phyloP scores from a whole-genome alignment of 2,888 invertebrate species.

The Bombyx huttoni region DNA sequence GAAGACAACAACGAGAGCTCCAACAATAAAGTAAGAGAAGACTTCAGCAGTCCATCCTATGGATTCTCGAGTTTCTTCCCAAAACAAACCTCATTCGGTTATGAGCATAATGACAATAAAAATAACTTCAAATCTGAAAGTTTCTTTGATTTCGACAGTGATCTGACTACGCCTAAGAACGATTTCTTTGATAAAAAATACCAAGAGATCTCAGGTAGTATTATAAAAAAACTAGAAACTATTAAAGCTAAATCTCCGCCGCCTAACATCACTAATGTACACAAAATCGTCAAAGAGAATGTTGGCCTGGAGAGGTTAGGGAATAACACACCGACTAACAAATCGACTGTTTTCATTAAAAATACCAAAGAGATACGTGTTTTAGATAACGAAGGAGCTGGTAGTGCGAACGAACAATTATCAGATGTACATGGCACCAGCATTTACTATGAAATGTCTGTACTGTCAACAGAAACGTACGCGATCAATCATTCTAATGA shows the following conservation, averaged over 20 bases:
- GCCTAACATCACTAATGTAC: conserved; percentile 34
- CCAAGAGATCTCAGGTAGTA: conserved; percentile 64
- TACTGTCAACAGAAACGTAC: conserved; percentile 61
- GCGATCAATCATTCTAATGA: conserved; percentile 42
- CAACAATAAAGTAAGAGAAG: conserved; percentile 38
- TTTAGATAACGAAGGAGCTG: conserved; percentile 54
- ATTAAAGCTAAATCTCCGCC: conserved; percentile 36
- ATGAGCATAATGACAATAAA: conserved; percentile 29
- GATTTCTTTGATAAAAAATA: conserved; percentile 68
- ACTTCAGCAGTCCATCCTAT: conserved; percentile 37
- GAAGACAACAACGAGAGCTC: conserved; percentile 33
- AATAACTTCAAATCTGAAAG: conserved; percentile 44
- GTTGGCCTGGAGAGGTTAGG: conserved; percentile 52
- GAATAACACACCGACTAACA: conserved; percentile 59
- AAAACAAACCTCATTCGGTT: conserved; percentile 29
- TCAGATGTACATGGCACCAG: conserved; percentile 65
- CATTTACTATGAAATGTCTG: conserved; percentile 66
- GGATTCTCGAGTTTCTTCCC: conserved; percentile 48
- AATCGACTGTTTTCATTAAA: conserved; percentile 62
- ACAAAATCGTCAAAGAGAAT: conserved; percentile 40
- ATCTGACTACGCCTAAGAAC: conserved; percentile 69
- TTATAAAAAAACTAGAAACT: conserved; percentile 60
- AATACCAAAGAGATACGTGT: conserved; percentile 68
- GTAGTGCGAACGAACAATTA: conserved; percentile 44
- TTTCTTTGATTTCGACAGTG: conserved; percentile 48